Percentiles rank a stretch among this genome's conserved stretches.
Evolutionary conservation across 2,888 invertebrate genomes (phyloP).

Genomic region (Allygus modestus): DNA sequence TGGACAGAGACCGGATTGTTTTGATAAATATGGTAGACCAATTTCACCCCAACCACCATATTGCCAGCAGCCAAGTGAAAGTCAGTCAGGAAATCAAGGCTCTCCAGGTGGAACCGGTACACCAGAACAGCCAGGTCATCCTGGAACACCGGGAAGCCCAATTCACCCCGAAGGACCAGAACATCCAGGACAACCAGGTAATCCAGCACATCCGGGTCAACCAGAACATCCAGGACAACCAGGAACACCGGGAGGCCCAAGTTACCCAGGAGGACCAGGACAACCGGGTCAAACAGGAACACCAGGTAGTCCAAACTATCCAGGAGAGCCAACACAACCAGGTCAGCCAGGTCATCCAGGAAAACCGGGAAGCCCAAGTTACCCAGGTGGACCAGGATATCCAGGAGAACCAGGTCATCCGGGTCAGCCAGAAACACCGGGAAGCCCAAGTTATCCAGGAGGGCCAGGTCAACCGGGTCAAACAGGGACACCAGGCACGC

Average conservation of each 20-base stretch:
- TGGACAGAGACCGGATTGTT: not conserved
- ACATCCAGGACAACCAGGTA: not conserved
- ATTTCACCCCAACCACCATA: not conserved
- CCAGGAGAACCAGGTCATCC: slow-evolving; percentile 67
- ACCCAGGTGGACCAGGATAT: slow-evolving; percentile 60
- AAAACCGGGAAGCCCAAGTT: slow-evolving; percentile 45
- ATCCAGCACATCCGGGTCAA: slow-evolving; percentile 24
- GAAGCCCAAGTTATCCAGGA: slow-evolving; percentile 19
- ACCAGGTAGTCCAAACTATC: not conserved
- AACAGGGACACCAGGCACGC: slow-evolving; percentile 68
- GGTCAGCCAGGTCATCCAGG: slow-evolving; percentile 67
- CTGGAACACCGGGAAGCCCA: no score
- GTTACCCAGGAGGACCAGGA: not conserved
- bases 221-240: not conserved
- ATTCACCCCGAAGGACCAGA: slow-evolving; percentile 70
- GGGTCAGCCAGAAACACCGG: slow-evolving; percentile 55
- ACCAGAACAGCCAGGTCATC: slow-evolving; percentile 31
- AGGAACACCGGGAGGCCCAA: not conserved
- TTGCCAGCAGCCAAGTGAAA: slow-evolving; percentile 67
- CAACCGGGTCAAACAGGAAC: not conserved
- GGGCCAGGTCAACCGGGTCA: slow-evolving; percentile 62
- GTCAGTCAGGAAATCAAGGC: not conserved
- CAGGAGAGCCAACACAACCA: not conserved
- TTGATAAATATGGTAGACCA: slow-evolving; percentile 6
- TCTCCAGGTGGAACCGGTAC: not conserved